A percentile compares a stretch with the other conserved stretches of the same genome.
Evolutionary conservation across 2,888 invertebrate species (phyloP).

Genomic region (Rhingia rostrata): DNA sequence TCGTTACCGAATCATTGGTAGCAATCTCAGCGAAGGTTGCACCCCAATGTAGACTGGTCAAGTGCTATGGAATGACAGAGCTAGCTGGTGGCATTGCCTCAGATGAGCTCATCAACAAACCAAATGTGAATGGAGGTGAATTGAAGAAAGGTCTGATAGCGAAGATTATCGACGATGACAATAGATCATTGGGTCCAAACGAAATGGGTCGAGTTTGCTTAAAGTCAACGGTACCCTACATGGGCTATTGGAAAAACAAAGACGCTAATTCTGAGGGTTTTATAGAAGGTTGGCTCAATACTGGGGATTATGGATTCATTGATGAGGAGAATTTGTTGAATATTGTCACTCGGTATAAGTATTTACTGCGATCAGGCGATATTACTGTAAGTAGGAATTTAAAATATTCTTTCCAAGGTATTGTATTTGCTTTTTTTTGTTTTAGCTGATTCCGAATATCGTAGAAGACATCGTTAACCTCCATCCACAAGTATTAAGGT

Average conservation of each 20-base stretch:
- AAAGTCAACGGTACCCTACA: slow-evolving; percentile 62
- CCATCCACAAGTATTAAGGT: slow-evolving; percentile 44
- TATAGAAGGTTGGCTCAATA: slow-evolving; percentile 54
- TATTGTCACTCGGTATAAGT: slow-evolving; percentile 55
- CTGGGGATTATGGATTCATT: slow-evolving; percentile 72
- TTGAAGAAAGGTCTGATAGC: slow-evolving; percentile 60
- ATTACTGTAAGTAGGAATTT: slow-evolving; percentile 58
- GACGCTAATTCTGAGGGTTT: slow-evolving; percentile 32
- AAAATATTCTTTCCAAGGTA: no score
- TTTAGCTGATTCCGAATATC: slow-evolving; percentile 68
- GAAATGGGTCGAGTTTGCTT: slow-evolving; percentile 65
- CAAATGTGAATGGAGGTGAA: slow-evolving; percentile 52
- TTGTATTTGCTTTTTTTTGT: neutral
- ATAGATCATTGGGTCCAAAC: slow-evolving; percentile 53
- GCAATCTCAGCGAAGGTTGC: slow-evolving; percentile 46
- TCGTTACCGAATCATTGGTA: slow-evolving; percentile 41
- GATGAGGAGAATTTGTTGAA: slow-evolving; percentile 60
- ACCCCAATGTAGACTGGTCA: slow-evolving; percentile 53
- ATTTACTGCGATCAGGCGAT: slow-evolving; percentile 57
- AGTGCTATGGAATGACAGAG: slow-evolving; percentile 75
- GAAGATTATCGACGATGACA: slow-evolving; percentile 67
- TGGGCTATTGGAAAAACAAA: slow-evolving; percentile 53
- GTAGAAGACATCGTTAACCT: slow-evolving; percentile 61
- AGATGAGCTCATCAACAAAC: slow-evolving; percentile 49
- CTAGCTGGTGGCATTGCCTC: slow-evolving; percentile 67